Evolutionary conservation across 92 coral and sea anemone species (phyloP), one percentile per base, ranked within the genome.

Genomic region (Porites rus): DNA sequence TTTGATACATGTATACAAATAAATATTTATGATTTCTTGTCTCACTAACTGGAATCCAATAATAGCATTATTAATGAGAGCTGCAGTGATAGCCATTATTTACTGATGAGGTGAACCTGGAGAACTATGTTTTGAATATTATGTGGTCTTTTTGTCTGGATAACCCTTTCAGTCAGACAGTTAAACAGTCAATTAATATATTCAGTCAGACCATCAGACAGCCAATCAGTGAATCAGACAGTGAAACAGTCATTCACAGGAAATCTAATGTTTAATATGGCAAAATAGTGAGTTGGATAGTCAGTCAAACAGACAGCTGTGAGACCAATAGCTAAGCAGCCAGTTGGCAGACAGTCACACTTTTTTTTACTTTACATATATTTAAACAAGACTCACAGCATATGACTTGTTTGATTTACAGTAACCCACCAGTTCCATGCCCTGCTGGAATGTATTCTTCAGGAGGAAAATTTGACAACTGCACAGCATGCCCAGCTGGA

Each of bases 401-500:
- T 3, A 67, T 67, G 10, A 20, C 19, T 77, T 74, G 19, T 81
- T 50, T 6, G 18, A 52, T 80, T 76, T 85, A 7, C 78, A 97
- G 99, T 58, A 79, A 86, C 76, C 70, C 91, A 10, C 93, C 98
- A 24, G 94, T 89, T 9, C 96, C 99, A 17, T 97, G 99, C 31
- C 99, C 99, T 10, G 83, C 90, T 68, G 99, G 99, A 12, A 97
- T 93, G 98, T 95, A 87, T 83, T 93, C 98, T 22, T 84, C 79
- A 58, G 99, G 99, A 53, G 97, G 96, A 77, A 96, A 94, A 51
- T 93, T 90, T 75, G 90, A 86, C 70, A 97, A 97, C 90, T 97
- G 99, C 76, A 95, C 99, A 65, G 96, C 98, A 17, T 97, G 99
- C 66, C 98, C 92, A 73, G 99, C 98, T 79, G 99, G 99, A 10